These are phyloP conservation scores for Montipora capitata DNA, from an alignment of 92 coral and sea anemone genomes.

Conservation along the genomic window DNA sequence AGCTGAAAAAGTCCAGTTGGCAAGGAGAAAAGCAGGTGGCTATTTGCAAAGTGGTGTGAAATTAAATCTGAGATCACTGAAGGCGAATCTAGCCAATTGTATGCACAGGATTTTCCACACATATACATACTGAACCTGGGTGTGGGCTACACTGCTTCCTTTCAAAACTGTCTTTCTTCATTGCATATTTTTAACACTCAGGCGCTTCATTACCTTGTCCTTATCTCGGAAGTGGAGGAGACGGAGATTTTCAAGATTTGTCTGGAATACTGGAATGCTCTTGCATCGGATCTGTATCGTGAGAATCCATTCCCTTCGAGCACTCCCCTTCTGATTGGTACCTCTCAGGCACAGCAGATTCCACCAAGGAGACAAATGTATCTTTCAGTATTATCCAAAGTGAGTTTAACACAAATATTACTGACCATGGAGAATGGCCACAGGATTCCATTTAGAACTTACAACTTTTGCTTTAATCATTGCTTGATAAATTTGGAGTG, in stretches of 20 bases:
- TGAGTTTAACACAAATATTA: slow-evolving; percentile 17
- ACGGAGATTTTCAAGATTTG: slow-evolving; percentile 99
- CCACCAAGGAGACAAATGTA: slow-evolving; percentile 98
- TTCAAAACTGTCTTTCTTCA: not conserved
- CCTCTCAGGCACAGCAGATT: slow-evolving; percentile 89
- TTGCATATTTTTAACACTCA: not conserved
- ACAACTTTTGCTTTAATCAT: too few species aligned
- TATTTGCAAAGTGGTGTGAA: too few species aligned
- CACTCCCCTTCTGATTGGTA: slow-evolving; percentile 92
- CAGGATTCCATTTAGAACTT: too few species aligned
- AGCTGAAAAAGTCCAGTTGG: too few species aligned
- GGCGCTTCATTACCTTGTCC: slow-evolving; percentile 98
- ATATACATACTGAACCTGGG: too few species aligned
- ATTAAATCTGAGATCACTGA: too few species aligned
- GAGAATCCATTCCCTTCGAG: slow-evolving; percentile 99
- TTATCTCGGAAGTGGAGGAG: slow-evolving; percentile 98
- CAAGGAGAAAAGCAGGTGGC: too few species aligned
- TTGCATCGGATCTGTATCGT: slow-evolving; percentile 95
- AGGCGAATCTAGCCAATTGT: too few species aligned
- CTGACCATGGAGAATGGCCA: too few species aligned
- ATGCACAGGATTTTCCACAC: too few species aligned
- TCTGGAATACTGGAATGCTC: slow-evolving; percentile 96
- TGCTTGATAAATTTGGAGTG: too few species aligned
- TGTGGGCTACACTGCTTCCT: not conserved
- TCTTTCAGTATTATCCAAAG: slow-evolving; percentile 95